These are phyloP conservation scores for Sinonovacula constricta DNA, from an alignment of 1,140 invertebrate species.

Conservation along the genomic window DNA sequence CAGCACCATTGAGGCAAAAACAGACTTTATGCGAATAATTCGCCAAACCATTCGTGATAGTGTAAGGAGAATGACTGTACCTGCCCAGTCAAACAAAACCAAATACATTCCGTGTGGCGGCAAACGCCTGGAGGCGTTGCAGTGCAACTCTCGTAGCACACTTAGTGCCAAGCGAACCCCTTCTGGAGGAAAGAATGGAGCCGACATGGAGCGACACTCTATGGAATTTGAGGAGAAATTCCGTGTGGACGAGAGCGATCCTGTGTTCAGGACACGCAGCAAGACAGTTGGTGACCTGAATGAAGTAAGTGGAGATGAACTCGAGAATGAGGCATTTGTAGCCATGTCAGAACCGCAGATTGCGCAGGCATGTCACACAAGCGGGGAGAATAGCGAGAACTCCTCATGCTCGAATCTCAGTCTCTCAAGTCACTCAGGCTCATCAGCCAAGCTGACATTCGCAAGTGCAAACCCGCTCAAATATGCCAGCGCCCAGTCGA, in stretches of 20 bases:
- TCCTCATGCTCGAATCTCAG: conserved; percentile 95
- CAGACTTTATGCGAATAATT: conserved; percentile 97
- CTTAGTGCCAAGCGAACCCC: conserved; percentile 83
- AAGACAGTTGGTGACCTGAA: conserved; percentile 90
- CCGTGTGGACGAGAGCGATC: conserved; percentile 72
- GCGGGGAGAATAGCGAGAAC: conserved; percentile 78
- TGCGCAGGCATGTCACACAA: no score
- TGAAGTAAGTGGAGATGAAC: conserved; percentile 87
- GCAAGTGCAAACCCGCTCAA: conserved; percentile 94
- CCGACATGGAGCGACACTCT: conserved; percentile 88
- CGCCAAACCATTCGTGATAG: conserved; percentile 95
- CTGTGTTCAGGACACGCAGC: conserved; percentile 90
- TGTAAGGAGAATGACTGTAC: conserved; percentile 74
- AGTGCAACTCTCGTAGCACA: conserved; percentile 74
- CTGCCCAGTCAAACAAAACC: conserved; percentile 48
- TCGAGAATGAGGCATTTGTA: conserved; percentile 88
- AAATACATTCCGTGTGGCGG: conserved; percentile 67
- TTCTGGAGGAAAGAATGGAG: conserved; percentile 51
- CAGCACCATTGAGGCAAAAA: conserved; percentile 95
- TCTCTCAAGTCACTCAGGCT: conserved; percentile 85
- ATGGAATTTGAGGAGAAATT: conserved; percentile 87
- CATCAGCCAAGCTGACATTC: conserved; percentile 93
- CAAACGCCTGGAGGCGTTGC: conserved; percentile 56
- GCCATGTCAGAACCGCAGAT: conserved; percentile 78
- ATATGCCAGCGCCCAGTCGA: conserved; percentile 83